Evolutionary conservation across 2,888 invertebrate species (phyloP).

Genomic region (Hydrotaea cyrtoneurina): DNA sequence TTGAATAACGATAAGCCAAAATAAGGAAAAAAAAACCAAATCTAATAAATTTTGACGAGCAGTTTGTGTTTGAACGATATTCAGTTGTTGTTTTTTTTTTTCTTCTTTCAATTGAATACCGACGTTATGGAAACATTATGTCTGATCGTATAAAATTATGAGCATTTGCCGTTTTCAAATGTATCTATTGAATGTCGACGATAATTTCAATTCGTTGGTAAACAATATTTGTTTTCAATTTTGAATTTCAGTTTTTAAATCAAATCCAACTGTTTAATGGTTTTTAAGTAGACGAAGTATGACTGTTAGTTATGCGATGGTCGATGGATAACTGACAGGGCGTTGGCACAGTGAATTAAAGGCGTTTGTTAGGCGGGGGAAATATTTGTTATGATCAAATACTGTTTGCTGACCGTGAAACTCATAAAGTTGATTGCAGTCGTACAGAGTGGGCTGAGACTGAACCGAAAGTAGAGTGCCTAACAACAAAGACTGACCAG

Average conservation of each 20-base stretch:
- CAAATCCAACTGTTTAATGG: background rate
- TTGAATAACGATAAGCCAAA: conserved; percentile 16
- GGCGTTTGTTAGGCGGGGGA: too few relatives aligned
- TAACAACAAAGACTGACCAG: too few relatives aligned
- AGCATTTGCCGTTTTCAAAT: conserved; percentile 8
- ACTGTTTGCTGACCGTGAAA: too few relatives aligned
- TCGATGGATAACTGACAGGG: too few relatives aligned
- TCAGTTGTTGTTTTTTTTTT: too few relatives aligned
- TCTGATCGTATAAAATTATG: conserved; percentile 5
- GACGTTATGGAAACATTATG: too few relatives aligned
- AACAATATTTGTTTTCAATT: background rate
- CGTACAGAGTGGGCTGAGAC: too few relatives aligned
- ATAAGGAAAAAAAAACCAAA: background rate
- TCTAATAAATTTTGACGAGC: background rate
- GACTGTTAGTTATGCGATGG: background rate
- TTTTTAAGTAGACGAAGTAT: background rate
- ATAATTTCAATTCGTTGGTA: background rate
- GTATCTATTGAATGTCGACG: background rate
- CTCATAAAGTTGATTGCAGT: too few relatives aligned
- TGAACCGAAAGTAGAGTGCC: too few relatives aligned
- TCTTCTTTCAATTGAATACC: too few relatives aligned
- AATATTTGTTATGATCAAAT: too few relatives aligned
- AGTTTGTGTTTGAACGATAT: background rate
- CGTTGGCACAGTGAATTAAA: too few relatives aligned
- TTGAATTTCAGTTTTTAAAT: conserved; percentile 8